Base-by-base conservation (phyloP, 2,888 invertebrate species). In the Epinotia nisella region DNA sequence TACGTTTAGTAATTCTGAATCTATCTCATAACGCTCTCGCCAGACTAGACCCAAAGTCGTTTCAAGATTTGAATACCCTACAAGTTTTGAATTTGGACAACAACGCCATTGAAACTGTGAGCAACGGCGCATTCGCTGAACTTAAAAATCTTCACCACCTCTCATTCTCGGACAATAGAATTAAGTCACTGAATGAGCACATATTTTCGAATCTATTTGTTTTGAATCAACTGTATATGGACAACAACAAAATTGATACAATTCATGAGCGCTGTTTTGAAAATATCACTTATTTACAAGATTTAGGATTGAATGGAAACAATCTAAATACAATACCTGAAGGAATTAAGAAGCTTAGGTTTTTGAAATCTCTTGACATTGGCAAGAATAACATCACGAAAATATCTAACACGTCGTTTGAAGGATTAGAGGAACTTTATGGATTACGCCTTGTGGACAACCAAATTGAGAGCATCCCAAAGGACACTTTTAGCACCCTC, bases 401-500 rank as follows among this genome's bases (percentile, higher is more conserved):
- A 72, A 94, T 98, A 75, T 94, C 94, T n/a, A 96, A 96, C 84
- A 94, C 95, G 51, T 96, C 96, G 29, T 97, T 98, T 83, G 94
- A 95, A 79, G 96, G 97, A 0, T 89, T 98, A 76, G 95, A 95
- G 83, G 95, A 96, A 76, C 93, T 98, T 10, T 96, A 96, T 81
- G 96, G 96, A 0, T 90, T 98, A 39, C 94, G 97, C 49, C 90
- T 98, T 75, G 97, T 97, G 61, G 96, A 97, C 85, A 98, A 98
- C 90, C 95, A 95, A 81, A 95, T 96, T 76, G 95, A 94, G 76
- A 96, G 95, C 85, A 95, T 96, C 83, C 96, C 96, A 55, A 95
- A 95, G 83, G 96, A 96, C 78, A 96, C 96, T 77, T 97, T 97
- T 83, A 94, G 95, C 75, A 95, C 96, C 51, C 87, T 97, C 78